Base-by-base conservation (phyloP, 2,797 vertebrate genomes). In the Telmatherina bonti region DNA sequence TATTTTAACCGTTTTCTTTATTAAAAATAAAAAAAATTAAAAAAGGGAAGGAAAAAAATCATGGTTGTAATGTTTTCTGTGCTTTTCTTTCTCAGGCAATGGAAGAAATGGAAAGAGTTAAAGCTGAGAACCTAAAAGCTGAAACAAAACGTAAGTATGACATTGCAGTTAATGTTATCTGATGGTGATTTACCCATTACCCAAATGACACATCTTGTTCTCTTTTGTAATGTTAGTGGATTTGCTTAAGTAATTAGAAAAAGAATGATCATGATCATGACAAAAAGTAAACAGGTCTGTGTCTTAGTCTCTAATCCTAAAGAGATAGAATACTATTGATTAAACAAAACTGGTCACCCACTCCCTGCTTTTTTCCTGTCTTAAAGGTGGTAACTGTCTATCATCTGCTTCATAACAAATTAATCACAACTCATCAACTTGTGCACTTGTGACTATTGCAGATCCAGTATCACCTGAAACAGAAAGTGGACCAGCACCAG, bases 101-200 rank as follows among this genome's bases (percentile, higher is more conserved):
- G 61, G 95, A 96, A 72, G 95, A 97, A 80, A 95, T 97, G 94
- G 95, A 97, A 79, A 94, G 84, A 47, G 88, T 95, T 61, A 98
- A 95, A 88, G 76, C 89, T 52, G 93, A 96, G 64, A 95, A 90
- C 85, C 79, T 79, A 66, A 91, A 85, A 61, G 79, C 89, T 54
- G 92, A 88, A 31, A 89, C 88, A 65, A 90, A 79, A 62, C 91
- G 95, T 92, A 80, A 93, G 91, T 85, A 35, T 36, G 31, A 27
- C 26, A 10, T 29, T 36, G 2, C 35, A 49, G 3, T 16, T 16
- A 60, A 2, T 24, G 29, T 52, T 52, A 4, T 38, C 3, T 51
- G 13, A 52, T 31, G 0, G 10, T 0, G 4, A 15, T 47, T 70
- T 6, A 43, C 22, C 35, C 16, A 22, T 51, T 9, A 8, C 7